phyloP scores from a whole-genome alignment of 2,888 invertebrate species.

The Hofmannophila pseudospretella region DNA sequence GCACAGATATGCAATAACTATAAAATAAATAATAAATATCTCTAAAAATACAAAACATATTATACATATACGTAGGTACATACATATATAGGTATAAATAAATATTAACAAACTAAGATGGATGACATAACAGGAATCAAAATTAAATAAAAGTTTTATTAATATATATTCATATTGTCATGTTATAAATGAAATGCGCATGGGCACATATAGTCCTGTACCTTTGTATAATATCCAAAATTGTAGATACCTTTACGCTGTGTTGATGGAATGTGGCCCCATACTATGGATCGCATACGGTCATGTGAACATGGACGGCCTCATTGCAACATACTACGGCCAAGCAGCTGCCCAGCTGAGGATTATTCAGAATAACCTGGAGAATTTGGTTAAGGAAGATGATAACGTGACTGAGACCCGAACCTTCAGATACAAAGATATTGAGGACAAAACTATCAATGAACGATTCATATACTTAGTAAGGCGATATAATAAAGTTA shows the following conservation, averaged over 20 bases:
- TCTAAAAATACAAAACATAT: no score
- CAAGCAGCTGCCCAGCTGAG: constrained; percentile 37
- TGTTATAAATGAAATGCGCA: no score
- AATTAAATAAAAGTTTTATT: no score
- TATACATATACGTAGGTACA: no score
- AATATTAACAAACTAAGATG: no score
- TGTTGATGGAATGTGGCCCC: constrained; percentile 19
- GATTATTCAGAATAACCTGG: constrained; percentile 35
- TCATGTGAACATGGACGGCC: constrained; percentile 29
- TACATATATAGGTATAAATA: no score
- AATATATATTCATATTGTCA: no score
- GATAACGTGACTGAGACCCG: background rate
- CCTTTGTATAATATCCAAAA: no score
- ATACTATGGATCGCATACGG: constrained; percentile 30
- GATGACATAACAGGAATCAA: no score
- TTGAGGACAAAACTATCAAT: constrained; percentile 17
- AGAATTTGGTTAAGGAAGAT: constrained; percentile 18
- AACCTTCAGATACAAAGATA: constrained; percentile 20
- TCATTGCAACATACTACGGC: constrained; percentile 32
- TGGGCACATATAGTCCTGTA: no score
- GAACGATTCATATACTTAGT: constrained; percentile 29
- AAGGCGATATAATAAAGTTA: constrained; percentile 30
- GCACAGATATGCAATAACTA: no score
- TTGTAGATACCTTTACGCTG: constrained; percentile 27
- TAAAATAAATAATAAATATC: no score